These are phyloP conservation scores for Pimpla rufipes DNA, from an alignment of 2,888 invertebrate genomes.

Conservation along the genomic window DNA sequence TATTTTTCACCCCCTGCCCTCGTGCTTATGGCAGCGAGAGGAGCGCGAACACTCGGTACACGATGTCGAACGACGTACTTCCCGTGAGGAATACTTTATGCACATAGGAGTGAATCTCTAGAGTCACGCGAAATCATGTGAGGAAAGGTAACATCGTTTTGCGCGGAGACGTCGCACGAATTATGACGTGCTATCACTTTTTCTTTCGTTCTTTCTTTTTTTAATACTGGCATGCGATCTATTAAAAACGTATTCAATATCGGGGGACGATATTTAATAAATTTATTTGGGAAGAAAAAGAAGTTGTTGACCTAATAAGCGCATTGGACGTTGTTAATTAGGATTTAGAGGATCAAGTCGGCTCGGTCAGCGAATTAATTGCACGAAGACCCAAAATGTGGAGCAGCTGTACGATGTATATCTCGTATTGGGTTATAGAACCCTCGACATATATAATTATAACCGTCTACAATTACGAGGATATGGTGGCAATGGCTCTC, in stretches of 20 bases:
- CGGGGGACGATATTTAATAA: too few species aligned
- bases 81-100: slow-evolving; percentile 41
- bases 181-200: background rate
- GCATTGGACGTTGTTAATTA: too few species aligned
- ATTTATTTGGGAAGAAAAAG: too few species aligned
- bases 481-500: background rate
- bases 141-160: slow-evolving; percentile 15
- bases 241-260: too few species aligned
- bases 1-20: background rate
- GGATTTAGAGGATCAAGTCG: too few species aligned
- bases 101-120: slow-evolving; percentile 47
- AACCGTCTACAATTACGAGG: background rate
- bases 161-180: background rate
- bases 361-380: too few species aligned
- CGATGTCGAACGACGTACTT: slow-evolving; percentile 6
- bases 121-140: slow-evolving; percentile 15
- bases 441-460: background rate
- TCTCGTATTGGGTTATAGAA: background rate
- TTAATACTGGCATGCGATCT: too few species aligned
- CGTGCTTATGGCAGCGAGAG: background rate
- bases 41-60: slow-evolving; percentile 1
- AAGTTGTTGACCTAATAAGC: too few species aligned
- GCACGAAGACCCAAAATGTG: background rate
- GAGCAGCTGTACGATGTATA: background rate
- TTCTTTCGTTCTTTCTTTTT: too few species aligned